Base-by-base conservation (phyloP, 2,797 vertebrate species). In the Danio tinwini region DNA sequence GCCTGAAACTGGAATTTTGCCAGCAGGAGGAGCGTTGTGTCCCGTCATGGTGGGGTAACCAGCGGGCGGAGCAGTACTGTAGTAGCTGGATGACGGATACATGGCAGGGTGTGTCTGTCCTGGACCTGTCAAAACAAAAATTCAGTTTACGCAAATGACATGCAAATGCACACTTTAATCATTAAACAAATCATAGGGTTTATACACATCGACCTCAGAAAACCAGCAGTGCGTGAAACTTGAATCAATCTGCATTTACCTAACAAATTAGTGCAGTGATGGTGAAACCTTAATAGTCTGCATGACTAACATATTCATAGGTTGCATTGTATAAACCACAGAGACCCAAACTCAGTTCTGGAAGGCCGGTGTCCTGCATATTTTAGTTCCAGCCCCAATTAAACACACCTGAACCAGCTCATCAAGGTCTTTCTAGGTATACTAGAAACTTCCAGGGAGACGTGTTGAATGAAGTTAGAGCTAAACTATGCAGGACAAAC, bases 1-100 rank as follows among this genome's bases (percentile, higher is more conserved):
- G 91, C 94, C 94, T 78, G 91, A 82, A 49, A 91, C 86, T 6
- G 94, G 90, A 82, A 92, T 86, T 93, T 98, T 98, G 91, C 29
- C 93, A 87, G 95, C 89, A 83, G 90, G 93, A 89, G 94, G 91
- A 82, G 91, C 86, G 74, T 92, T 91, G 78, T 92, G 91, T 90
- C 91, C 92, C 73, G 95, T 92, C 88, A 92, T 86, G n/a, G 83
- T 75, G 81, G 89, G 80, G 83, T 95, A 94, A 90, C 87, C 92
- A 70, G 93, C 93, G 80, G 91, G 91, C 81, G 89, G 90, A 13
- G 87, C 87, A 0, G 89, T 87, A 86, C 91, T 92, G 83, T 95
- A 96, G 82, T 90, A 92, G 79, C 90, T 93, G 59, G 93, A 16
- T 2, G 93, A 85, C 56, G 93, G 91, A 79, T 94, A 93, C 91